These are phyloP conservation scores for Cantharis rufa DNA, from an alignment of 2,888 invertebrate genomes.

Conservation along the genomic window DNA sequence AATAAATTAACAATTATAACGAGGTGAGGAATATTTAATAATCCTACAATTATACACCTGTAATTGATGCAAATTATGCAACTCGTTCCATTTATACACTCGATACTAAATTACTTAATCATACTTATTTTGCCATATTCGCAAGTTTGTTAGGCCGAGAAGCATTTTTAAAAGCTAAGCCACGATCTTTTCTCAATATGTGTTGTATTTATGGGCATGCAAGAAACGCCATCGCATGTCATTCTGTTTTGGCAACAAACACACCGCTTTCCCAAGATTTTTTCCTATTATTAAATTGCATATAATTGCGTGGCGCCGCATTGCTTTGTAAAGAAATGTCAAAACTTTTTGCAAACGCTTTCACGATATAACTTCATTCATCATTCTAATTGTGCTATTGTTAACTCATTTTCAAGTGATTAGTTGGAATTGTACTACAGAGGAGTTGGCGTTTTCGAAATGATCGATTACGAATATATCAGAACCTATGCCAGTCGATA, in stretches of 20 bases:
- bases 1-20: not conserved
- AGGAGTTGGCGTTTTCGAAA: not conserved
- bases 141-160: not conserved
- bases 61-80: not conserved
- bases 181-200: conserved; percentile 10
- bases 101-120: not conserved
- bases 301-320: not conserved
- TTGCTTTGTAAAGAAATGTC: not conserved
- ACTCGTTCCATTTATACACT: not conserved
- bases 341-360: conserved; percentile 7
- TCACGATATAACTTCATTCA: conserved; percentile 15
- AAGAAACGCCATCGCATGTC: conserved; percentile 5
- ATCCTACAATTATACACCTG: not conserved
- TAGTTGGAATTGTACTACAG: not conserved
- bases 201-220: conserved; percentile 11
- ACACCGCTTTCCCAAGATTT: not conserved
- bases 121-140: not conserved
- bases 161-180: not conserved
- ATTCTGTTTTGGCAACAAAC: not conserved
- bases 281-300: conserved; percentile 1
- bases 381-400: conserved; percentile 14
- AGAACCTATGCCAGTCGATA: not conserved
- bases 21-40: not conserved
- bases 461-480: not conserved
- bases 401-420: conserved; percentile 1